Conservation (phyloP, 2,797 vertebrate genomes). For the Mormyrus hasselquistii region DNA sequence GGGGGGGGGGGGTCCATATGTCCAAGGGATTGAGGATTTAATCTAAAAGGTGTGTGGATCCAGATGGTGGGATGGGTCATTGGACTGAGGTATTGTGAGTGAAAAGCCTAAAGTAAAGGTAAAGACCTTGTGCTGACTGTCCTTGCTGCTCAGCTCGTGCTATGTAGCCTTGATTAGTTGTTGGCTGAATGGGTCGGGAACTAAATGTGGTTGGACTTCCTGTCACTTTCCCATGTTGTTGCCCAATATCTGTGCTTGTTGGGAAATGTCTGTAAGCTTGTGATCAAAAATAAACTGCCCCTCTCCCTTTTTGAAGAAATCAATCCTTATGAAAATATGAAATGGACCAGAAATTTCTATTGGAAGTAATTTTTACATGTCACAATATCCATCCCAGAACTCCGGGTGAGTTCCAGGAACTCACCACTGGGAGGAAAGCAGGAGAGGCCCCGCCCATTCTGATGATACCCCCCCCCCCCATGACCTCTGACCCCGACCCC, state of each 20-base stretch:
- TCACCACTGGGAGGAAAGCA: too few species aligned
- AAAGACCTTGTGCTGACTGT: neutral
- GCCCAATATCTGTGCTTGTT: neutral
- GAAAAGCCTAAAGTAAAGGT: neutral
- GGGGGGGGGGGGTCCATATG: neutral
- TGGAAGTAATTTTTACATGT: neutral
- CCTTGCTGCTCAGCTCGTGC: neutral
- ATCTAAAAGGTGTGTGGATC: neutral
- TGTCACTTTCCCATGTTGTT: neutral
- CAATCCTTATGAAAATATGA: neutral
- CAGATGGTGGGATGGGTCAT: neutral
- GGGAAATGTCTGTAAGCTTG: neutral
- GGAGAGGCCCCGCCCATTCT: neutral
- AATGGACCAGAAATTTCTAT: neutral
- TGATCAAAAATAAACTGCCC: neutral
- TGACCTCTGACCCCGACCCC: neutral
- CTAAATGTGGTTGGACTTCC: neutral
- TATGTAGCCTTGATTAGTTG: neutral
- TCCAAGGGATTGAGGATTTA: neutral
- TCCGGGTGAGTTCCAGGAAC: neutral
- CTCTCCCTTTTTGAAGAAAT: neutral
- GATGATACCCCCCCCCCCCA: neutral
- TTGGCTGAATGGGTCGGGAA: neutral
- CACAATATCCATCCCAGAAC: neutral
- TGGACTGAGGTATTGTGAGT: neutral